Conservation (phyloP, 2,888 invertebrate genomes). For the Leptopilina myrica region DNA sequence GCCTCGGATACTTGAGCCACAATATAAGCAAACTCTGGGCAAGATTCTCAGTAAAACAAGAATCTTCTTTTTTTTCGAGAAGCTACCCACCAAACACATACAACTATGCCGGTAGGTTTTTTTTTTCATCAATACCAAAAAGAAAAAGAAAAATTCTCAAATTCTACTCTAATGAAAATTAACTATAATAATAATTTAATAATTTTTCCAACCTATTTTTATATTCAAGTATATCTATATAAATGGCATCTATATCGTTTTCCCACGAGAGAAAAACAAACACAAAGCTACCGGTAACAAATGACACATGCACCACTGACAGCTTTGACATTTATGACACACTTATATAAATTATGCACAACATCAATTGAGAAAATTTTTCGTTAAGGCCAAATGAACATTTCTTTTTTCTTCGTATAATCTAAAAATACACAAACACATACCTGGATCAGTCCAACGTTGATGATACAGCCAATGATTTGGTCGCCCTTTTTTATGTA, state of each 20-base stretch:
- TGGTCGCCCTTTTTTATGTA: background rate
- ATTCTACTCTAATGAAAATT: too few species aligned
- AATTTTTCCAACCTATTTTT: too few species aligned
- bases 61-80: background rate
- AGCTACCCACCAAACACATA: background rate
- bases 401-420: background rate
- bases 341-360: background rate
- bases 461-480: background rate
- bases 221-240: too few species aligned
- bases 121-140: too few species aligned
- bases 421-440: slow-evolving; percentile 4
- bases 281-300: background rate
- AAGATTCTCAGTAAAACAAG: background rate
- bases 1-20: slow-evolving; percentile 33
- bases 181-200: too few species aligned
- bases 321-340: background rate
- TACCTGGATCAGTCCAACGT: background rate
- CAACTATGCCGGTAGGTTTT: slow-evolving; percentile 31
- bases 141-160: too few species aligned
- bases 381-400: background rate
- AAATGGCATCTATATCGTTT: background rate
- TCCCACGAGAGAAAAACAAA: background rate
- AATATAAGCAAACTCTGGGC: background rate
- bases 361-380: background rate
- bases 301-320: slow-evolving; percentile 17